Evolutionary conservation across 2,888 invertebrate species (phyloP).

Genomic region (Pterostichus madidus): DNA sequence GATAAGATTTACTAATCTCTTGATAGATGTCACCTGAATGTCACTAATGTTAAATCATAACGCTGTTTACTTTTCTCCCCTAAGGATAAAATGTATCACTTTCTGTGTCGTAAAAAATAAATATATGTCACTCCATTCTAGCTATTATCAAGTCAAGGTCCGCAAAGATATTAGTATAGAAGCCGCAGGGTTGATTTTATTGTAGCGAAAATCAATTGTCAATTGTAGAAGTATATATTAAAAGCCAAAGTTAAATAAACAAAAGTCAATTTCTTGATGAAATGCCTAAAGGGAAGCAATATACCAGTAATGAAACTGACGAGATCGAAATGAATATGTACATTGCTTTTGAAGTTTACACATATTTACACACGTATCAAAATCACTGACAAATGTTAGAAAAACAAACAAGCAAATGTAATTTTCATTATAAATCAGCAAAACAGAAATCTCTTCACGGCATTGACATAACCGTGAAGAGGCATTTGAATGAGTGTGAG

Average conservation of each 20-base stretch:
- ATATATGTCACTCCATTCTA: too few species aligned
- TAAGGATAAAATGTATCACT: too few species aligned
- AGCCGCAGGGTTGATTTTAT: too few species aligned
- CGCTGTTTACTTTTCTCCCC: too few species aligned
- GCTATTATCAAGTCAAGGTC: too few species aligned
- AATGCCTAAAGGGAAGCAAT: not conserved
- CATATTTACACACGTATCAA: not conserved
- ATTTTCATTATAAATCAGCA: slow-evolving; percentile 35
- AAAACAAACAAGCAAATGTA: slow-evolving; percentile 26
- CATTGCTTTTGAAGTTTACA: not conserved
- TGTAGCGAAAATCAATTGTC: too few species aligned
- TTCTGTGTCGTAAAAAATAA: too few species aligned
- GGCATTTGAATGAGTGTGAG: slow-evolving; percentile 36
- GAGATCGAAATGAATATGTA: not conserved
- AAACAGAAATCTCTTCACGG: not conserved
- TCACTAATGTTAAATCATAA: too few species aligned
- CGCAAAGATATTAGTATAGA: too few species aligned
- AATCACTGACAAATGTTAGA: slow-evolving; percentile 7
- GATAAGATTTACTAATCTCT: too few species aligned
- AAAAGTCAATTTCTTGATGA: not conserved
- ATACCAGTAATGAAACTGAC: slow-evolving; percentile 3
- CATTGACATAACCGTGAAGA: slow-evolving; percentile 24
- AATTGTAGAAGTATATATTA: too few species aligned
- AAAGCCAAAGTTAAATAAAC: not conserved
- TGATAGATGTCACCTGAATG: too few species aligned